A percentile compares a stretch with the other conserved stretches of the same genome.
Evolutionary conservation across 2,113 vertebrate genomes (phyloP).

Genomic region (Paraplagusia blochii): DNA sequence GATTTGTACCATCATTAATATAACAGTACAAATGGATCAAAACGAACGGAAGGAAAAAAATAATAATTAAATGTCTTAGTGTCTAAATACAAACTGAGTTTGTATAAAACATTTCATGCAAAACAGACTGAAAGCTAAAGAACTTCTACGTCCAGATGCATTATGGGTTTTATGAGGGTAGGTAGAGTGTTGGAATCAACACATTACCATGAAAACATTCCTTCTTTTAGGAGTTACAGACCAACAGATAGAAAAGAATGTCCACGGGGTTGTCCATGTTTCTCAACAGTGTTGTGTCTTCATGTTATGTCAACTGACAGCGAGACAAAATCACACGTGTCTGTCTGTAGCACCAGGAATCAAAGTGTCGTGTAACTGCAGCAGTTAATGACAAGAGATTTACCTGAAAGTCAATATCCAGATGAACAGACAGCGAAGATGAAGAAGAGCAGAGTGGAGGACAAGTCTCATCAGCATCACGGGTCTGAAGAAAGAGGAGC

Average conservation of each 20-base stretch:
- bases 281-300: neutral
- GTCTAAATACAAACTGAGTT: no score
- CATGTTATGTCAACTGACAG: slow-evolving; percentile 46
- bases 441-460: slow-evolving; percentile 15
- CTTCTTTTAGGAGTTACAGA: no score
- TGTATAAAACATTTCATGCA: no score
- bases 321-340: slow-evolving; percentile 36
- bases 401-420: slow-evolving; percentile 45
- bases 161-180: no score
- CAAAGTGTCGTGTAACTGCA: slow-evolving; percentile 50
- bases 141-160: no score
- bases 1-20: no score
- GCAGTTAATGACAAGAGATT: slow-evolving; percentile 65
- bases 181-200: no score
- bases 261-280: neutral
- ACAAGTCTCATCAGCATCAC: no score
- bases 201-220: no score
- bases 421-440: slow-evolving; percentile 17
- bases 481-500: neutral
- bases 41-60: neutral
- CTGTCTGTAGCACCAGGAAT: slow-evolving; percentile 58
- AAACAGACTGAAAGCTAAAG: no score
- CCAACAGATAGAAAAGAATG: neutral
- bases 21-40: no score
- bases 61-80: no score